Evolutionary conservation across 1,140 invertebrate species (phyloP).

Genomic region (Panagrolaimus sp.): DNA sequence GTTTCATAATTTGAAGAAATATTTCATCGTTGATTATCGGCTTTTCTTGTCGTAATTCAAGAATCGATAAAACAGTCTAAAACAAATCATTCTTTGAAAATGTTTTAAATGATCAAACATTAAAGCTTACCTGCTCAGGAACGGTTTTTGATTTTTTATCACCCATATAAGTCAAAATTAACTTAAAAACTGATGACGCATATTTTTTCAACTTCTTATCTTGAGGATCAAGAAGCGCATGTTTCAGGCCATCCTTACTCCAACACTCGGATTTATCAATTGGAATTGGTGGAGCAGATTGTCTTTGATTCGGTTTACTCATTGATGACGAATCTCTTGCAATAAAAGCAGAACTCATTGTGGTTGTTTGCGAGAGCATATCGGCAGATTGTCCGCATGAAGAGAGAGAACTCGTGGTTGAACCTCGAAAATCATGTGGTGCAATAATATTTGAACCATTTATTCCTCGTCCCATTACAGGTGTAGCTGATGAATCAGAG

Average conservation of each 20-base stretch:
- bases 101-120: too few relatives aligned
- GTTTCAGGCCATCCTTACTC: slow-evolving; percentile 73
- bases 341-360: neutral
- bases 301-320: neutral
- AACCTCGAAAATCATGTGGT: neutral
- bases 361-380: slow-evolving; percentile 28
- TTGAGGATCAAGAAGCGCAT: slow-evolving; percentile 81
- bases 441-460: neutral
- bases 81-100: slow-evolving; percentile 62
- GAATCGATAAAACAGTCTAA: slow-evolving; percentile 78
- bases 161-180: slow-evolving; percentile 94
- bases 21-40: slow-evolving; percentile 79
- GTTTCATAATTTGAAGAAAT: slow-evolving; percentile 86
- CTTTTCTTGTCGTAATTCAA: slow-evolving; percentile 70
- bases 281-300: neutral
- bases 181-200: slow-evolving; percentile 81
- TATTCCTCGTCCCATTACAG: slow-evolving; percentile 1
- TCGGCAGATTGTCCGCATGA: slow-evolving; percentile 28
- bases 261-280: slow-evolving; percentile 18
- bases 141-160: slow-evolving; percentile 77
- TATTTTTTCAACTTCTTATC: slow-evolving; percentile 85
- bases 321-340: neutral
- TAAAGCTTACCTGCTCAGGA: slow-evolving; percentile 22
- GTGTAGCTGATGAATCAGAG: slow-evolving; percentile 17
- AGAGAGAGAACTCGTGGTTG: slow-evolving; percentile 26